Percentiles rank a stretch among this genome's conserved stretches.
These are phyloP conservation scores for Hyposoter didymator DNA, from an alignment of 2,888 invertebrate genomes.

Conservation along the genomic window DNA sequence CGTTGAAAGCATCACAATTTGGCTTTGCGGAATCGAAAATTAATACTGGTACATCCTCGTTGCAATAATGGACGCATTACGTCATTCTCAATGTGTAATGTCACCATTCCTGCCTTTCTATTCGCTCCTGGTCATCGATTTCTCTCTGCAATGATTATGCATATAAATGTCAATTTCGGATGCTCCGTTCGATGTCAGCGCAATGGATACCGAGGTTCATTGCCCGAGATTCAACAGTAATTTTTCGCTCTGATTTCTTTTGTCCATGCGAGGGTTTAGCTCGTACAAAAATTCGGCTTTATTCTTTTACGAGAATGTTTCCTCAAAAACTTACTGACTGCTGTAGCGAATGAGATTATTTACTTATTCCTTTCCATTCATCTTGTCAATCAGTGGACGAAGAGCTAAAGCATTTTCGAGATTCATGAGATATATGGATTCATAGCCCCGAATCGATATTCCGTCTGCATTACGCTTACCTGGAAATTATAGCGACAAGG, in stretches of 20 bases:
- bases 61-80: constrained; percentile 64
- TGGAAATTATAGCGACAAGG: constrained; percentile 35
- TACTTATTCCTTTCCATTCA: background rate
- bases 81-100: constrained; percentile 22
- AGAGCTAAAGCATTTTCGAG: background rate
- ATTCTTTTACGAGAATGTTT: background rate
- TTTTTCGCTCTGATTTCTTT: background rate
- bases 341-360: background rate
- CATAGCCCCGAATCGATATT: constrained; percentile 48
- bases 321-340: background rate
- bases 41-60: constrained; percentile 68
- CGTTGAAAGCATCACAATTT: constrained; percentile 33
- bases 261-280: background rate
- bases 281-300: background rate
- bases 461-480: constrained; percentile 33
- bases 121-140: background rate
- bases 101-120: background rate
- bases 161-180: background rate
- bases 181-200: background rate
- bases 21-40: constrained; percentile 65
- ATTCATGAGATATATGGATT: background rate
- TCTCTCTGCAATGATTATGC: background rate
- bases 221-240: background rate
- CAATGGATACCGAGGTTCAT: background rate
- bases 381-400: background rate